Conservation (phyloP, 53 echinoderm and acorn worm species). For the Astropecten irregularis region DNA sequence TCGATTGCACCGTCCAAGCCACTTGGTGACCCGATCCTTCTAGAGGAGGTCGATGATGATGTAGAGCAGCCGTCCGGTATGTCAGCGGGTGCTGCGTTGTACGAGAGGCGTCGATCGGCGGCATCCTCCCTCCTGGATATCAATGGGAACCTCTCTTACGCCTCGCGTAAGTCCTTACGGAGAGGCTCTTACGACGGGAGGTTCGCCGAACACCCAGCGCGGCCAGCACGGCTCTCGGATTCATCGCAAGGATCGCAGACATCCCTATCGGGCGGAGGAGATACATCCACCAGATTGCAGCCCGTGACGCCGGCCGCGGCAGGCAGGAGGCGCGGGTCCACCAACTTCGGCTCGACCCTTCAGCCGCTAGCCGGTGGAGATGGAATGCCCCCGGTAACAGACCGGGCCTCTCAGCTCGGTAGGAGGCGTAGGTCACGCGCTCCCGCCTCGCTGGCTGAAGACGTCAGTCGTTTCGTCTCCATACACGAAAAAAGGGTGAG, state of each 20-base stretch:
- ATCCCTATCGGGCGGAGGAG: neutral
- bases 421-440: conserved; percentile 47
- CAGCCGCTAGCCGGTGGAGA: neutral
- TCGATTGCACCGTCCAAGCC: neutral
- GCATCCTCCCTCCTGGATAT: conserved; percentile 16
- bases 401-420: neutral
- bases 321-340: neutral
- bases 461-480: neutral
- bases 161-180: conserved; percentile 19
- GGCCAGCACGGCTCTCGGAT: neutral
- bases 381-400: neutral
- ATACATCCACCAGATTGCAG: neutral
- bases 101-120: conserved; percentile 18
- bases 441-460: conserved; percentile 35
- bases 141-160: conserved; percentile 32
- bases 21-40: neutral
- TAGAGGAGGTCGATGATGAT: neutral
- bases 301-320: neutral
- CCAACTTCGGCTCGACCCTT: neutral
- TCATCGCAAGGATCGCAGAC: neutral
- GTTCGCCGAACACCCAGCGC: neutral
- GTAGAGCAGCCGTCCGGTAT: neutral
- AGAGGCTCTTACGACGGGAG: conserved; percentile 8
- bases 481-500: conserved; percentile 37
- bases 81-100: neutral